phyloP scores from a whole-genome alignment of 2,797 vertebrate genomes.

The Sebastes cheni region DNA sequence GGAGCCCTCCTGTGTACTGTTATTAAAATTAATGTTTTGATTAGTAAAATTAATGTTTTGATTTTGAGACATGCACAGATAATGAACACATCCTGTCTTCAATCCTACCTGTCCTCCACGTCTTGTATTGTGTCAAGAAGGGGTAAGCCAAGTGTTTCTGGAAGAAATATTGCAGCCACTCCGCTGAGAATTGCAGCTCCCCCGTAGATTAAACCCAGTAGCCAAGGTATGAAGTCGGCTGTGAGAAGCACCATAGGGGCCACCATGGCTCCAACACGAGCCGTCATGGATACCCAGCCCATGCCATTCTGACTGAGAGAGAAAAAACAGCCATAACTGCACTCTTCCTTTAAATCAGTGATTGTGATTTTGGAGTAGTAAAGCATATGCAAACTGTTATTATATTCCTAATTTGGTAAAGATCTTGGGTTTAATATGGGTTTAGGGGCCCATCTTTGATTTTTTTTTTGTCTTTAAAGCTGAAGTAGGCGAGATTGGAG shows the following conservation, averaged over 20 bases:
- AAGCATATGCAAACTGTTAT: no score
- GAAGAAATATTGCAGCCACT: constrained; percentile 81
- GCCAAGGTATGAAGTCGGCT: constrained; percentile 71
- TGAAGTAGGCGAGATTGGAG: no score
- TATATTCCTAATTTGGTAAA: background rate
- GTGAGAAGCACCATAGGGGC: constrained; percentile 84
- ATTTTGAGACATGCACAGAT: background rate
- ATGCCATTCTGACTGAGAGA: constrained; percentile 87
- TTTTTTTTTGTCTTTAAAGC: no score
- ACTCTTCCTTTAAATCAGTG: background rate
- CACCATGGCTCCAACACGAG: constrained; percentile 84
- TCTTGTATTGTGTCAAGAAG: constrained; percentile 88
- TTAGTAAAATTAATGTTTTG: background rate
- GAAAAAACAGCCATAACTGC: background rate
- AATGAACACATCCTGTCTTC: background rate
- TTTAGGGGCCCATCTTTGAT: no score
- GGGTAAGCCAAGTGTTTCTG: constrained; percentile 82
- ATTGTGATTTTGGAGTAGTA: background rate
- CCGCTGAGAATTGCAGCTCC: constrained; percentile 82
- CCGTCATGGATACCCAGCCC: constrained; percentile 85
- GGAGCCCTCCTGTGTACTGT: background rate
- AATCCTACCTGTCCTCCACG: constrained; percentile 83
- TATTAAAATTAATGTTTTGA: background rate
- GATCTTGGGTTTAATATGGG: background rate
- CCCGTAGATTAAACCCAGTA: constrained; percentile 86